Percentiles rank a stretch among this genome's conserved stretches.
These are phyloP conservation scores for Agonopterix subpropinquella DNA, from an alignment of 2,888 invertebrate genomes.

Conservation along the genomic window DNA sequence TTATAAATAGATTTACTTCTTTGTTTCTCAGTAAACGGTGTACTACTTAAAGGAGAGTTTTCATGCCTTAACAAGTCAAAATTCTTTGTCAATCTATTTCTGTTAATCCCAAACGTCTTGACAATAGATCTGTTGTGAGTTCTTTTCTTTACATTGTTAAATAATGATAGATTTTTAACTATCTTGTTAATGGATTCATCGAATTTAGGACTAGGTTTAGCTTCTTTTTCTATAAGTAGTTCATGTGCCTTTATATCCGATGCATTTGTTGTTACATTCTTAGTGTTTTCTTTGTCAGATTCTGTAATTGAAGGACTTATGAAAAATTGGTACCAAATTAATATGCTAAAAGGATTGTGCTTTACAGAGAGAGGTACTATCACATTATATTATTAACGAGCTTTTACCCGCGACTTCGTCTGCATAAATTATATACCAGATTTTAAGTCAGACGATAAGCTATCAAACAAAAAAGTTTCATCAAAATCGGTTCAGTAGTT, in stretches of 20 bases:
- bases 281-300: slow-evolving; percentile 54
- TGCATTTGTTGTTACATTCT: slow-evolving; percentile 11
- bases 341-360: no score
- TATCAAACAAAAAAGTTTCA: no score
- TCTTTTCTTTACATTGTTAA: slow-evolving; percentile 29
- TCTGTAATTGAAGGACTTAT: slow-evolving; percentile 29
- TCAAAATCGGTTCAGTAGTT: no score
- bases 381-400: no score
- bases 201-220: slow-evolving; percentile 19
- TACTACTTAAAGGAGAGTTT: slow-evolving; percentile 55
- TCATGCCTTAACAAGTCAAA: slow-evolving; percentile 27
- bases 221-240: slow-evolving; percentile 45
- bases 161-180: slow-evolving; percentile 37
- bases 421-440: no score
- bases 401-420: no score
- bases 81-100: slow-evolving; percentile 31
- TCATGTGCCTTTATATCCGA: slow-evolving; percentile 47
- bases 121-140: slow-evolving; percentile 21
- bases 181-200: slow-evolving; percentile 57
- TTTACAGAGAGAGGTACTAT: no score
- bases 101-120: slow-evolving; percentile 19
- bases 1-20: slow-evolving; percentile 57
- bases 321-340: no score
- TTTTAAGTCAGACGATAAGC: no score
- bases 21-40: slow-evolving; percentile 55